Evolutionary conservation across 2,113 vertebrate genomes (phyloP).

Genomic region (Sander vitreus): DNA sequence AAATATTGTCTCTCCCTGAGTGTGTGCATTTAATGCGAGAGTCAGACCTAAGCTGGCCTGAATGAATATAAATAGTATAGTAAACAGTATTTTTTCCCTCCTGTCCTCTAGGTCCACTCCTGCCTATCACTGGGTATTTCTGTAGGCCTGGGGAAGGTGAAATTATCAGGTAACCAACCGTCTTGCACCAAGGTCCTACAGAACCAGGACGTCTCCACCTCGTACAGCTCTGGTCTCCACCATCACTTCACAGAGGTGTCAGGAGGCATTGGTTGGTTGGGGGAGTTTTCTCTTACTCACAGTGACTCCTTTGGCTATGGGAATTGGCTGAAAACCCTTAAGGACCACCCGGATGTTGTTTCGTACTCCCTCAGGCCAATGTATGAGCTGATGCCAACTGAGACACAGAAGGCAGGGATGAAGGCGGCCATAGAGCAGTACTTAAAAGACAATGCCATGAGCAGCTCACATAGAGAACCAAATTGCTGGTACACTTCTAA

Average conservation of each 20-base stretch:
- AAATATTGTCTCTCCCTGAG: no score
- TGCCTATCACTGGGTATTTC: conserved; percentile 66
- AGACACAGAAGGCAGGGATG: conserved; percentile 3
- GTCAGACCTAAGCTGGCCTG: no score
- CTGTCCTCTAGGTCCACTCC: conserved; percentile 44
- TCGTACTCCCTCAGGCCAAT: conserved; percentile 54
- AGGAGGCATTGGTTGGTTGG: conserved; percentile 47
- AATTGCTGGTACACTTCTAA: not conserved
- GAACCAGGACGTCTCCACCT: not conserved
- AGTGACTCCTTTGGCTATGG: conserved; percentile 22
- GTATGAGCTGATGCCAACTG: conserved; percentile 22
- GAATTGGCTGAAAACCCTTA: conserved; percentile 51
- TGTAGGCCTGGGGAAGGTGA: conserved; percentile 11
- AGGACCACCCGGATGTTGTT: conserved; percentile 35
- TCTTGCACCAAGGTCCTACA: conserved; percentile 28
- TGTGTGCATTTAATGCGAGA: no score
- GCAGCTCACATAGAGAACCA: not conserved
- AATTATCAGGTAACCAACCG: fast-evolving
- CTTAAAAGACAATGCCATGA: conserved; percentile 22
- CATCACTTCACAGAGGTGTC: conserved; percentile 33
- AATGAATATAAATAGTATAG: no score
- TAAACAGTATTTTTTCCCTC: not conserved
- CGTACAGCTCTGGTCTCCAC: conserved; percentile 7
- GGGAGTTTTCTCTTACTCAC: conserved; percentile 52
- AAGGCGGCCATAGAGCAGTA: conserved; percentile 56